Evolutionary conservation across 2,888 invertebrate genomes (phyloP).

Genomic region (Melangyna quadrimaculata): DNA sequence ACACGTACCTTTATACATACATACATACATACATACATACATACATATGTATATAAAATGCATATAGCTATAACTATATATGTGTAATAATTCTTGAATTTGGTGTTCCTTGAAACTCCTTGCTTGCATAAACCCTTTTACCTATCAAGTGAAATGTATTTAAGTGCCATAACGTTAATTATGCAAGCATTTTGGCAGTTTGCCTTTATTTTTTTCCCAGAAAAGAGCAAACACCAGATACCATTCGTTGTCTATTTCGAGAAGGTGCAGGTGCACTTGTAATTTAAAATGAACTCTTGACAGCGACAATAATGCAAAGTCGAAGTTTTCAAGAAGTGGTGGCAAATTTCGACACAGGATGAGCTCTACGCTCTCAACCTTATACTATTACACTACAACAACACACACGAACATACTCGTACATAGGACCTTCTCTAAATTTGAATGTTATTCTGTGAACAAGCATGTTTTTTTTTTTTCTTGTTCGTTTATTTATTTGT

Average conservation of each 20-base stretch:
- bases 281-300: background rate
- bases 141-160: conserved; percentile 20
- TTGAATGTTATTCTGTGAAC: background rate
- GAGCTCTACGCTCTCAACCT: background rate
- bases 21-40: conserved; percentile 23
- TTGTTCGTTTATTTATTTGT: conserved; percentile 52
- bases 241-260: conserved; percentile 14
- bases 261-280: conserved; percentile 13
- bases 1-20: background rate
- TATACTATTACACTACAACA: background rate
- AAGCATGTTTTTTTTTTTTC: conserved; percentile 38
- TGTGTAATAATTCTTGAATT: background rate
- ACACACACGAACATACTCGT: too few relatives aligned
- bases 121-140: background rate
- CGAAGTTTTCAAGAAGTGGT: background rate
- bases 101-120: conserved; percentile 12
- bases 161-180: conserved; percentile 67
- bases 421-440: background rate
- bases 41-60: background rate
- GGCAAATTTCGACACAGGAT: background rate
- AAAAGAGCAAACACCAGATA: conserved; percentile 8
- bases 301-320: conserved; percentile 12
- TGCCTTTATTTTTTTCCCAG: conserved; percentile 29
- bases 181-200: conserved; percentile 64
- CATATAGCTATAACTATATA: background rate